phyloP scores from a whole-genome alignment of 2,113 vertebrate genomes.

The Oreocharis arfaki region DNA sequence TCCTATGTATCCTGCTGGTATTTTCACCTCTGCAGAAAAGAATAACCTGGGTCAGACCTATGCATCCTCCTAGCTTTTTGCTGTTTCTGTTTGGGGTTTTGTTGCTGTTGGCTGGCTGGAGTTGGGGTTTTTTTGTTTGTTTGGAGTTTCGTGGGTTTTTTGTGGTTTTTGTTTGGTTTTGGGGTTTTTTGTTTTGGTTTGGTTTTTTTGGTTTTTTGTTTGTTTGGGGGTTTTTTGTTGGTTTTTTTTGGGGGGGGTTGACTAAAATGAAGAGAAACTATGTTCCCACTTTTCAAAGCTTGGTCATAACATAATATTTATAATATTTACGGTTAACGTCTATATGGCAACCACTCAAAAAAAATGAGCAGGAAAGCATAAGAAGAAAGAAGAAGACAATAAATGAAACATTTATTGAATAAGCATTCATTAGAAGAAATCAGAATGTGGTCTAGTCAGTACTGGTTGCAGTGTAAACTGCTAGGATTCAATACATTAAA shows the following conservation, averaged over 20 bases:
- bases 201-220: not conserved
- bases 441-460: not conserved
- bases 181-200: too few species aligned
- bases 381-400: not conserved
- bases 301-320: not conserved
- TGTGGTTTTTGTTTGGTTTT: not conserved
- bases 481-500: not conserved
- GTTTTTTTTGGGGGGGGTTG: not conserved
- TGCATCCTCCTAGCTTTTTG: not conserved
- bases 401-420: not conserved
- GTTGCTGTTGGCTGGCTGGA: not conserved
- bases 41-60: not conserved
- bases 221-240: not conserved
- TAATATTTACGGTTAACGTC: not conserved
- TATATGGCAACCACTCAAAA: not conserved
- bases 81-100: not conserved
- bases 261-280: not conserved
- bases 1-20: not conserved
- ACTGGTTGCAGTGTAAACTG: not conserved
- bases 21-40: not conserved
- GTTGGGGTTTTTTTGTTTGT: accelerated
- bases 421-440: not conserved
- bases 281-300: not conserved
- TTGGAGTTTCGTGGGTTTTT: not conserved
- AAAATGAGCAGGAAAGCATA: not conserved